These are phyloP conservation scores for Clarias batrachus DNA, from an alignment of 2,113 vertebrate species.

Conservation along the genomic window DNA sequence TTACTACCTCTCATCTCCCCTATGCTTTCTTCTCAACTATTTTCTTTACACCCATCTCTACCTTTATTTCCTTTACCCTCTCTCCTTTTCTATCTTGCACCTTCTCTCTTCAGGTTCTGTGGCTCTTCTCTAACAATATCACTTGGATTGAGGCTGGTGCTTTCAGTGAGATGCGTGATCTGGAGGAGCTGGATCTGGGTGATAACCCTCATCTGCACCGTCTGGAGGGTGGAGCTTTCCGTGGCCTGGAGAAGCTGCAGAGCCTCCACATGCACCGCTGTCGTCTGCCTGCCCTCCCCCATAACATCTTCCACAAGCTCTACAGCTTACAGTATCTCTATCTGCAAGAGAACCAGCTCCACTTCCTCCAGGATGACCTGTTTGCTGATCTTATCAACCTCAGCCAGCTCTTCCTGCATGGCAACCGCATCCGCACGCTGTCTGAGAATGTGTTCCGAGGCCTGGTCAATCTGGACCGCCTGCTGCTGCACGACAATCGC, in stretches of 20 bases:
- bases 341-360: constrained; percentile 92
- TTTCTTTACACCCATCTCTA: not conserved
- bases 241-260: constrained; percentile 90
- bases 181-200: constrained; percentile 95
- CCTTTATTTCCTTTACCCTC: not conserved
- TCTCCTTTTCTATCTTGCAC: not conserved
- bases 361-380: constrained; percentile 94
- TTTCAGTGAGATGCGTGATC: constrained; percentile 90
- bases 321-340: constrained; percentile 97
- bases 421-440: constrained; percentile 89
- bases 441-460: constrained; percentile 90
- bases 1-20: not conserved
- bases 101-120: constrained; percentile 76
- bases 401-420: constrained; percentile 93
- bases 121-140: constrained; percentile 98
- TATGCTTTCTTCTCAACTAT: not conserved
- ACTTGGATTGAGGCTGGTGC: constrained; percentile 91
- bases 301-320: constrained; percentile 88
- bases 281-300: constrained; percentile 85
- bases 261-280: constrained; percentile 95
- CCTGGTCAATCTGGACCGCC: constrained; percentile 88
- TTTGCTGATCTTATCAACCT: constrained; percentile 94
- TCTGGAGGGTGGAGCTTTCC: constrained; percentile 91
- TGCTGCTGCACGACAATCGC: constrained; percentile 92
- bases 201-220: constrained; percentile 88